Evolutionary conservation across 2,113 vertebrate genomes (phyloP), one percentile per base, ranked within the genome.

Genomic region (Myocastor coypus): DNA sequence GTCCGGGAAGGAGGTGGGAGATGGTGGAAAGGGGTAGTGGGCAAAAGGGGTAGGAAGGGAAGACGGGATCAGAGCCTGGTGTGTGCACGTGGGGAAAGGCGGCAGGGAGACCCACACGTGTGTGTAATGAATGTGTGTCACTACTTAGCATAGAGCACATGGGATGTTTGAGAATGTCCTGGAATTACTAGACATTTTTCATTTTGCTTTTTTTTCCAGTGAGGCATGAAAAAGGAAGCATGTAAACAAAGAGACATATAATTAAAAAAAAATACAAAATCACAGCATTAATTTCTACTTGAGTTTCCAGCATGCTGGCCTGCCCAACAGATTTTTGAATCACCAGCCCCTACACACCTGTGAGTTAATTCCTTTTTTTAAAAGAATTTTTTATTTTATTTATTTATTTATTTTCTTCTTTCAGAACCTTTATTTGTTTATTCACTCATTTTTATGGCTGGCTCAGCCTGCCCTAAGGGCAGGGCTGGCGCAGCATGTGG

Each of bases 321-420:
- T 90, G 11, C 64, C 63, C 40, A 91, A 66, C 17, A 83, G 61
- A 87, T 83, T 94, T 73, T 80, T 46, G 37, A 87, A 46, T 83
- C 80, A 40, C 16, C 55, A 93, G 34, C 40, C 24, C 42, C 37
- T 40, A 73, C 24, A 82, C 34, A 61, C 19, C 26, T 78, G 28
- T 94, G n/a, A 94, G 42, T 63, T 92, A 92, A 22, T 82, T 89
- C 22, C 73, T 91, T 94, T 80, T n/a, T n/a, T n/a, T n/a, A n/a
- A n/a, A n/a, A n/a, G n/a, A n/a, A n/a, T n/a, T n/a, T n/a, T n/a
- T n/a, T n/a, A n/a, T n/a, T n/a, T n/a, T n/a, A n/a, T n/a, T n/a
- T n/a, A n/a, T n/a, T n/a, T n/a, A n/a, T n/a, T n/a, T n/a, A n/a
- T n/a, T n/a, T n/a, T n/a, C n/a, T n/a, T n/a, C n/a, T n/a, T n/a